Evolutionary conservation across 2,113 vertebrate species (phyloP), one percentile per base, ranked within the genome.

Genomic region (Genyomyrus donnyi): DNA sequence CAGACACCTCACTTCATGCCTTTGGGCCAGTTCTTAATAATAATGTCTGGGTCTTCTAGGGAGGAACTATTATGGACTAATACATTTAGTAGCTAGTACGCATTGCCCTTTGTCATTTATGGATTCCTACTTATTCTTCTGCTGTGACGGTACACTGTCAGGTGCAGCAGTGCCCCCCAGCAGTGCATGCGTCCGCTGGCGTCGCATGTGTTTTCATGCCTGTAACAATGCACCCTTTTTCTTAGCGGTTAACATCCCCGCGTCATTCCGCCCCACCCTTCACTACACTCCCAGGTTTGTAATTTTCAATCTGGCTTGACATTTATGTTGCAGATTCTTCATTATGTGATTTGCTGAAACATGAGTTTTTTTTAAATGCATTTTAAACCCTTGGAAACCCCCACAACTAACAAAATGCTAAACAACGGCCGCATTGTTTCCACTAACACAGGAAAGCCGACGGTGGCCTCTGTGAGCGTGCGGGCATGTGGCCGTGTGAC

Each of bases 221-320:
- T 1, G 91, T 91, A 87, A 91, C 92, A 91, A 90, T 88, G 92
- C 95, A 93, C 95, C 94, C 94, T 96, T 95, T 95, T 91, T 19
- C 88, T 90, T 89, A 89, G 92, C 74, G 91, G 94, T 95, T 95
- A 94, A 94, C 93, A 92, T 35, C 56, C 13, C 4, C 0, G 4
- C 35, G 1, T 19, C 27, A 39, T 42, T 8, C 42, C 1, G 24
- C 94, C 93, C 93, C 92, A 93, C 91, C 88, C 93, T 90, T 91
- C 90, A 89, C 92, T 91, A 87, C 89, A 89, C 53, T 90, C 70
- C 62, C 91, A 93, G 92, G 91, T 89, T 92, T 92, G 91, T 92
- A 92, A 90, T 89, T 94, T 92, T 93, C 49, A 92, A 88, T 92
- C 91, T 90, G 89, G 90, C 89, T 56, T 92, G 93, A 92, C 92